A percentile compares a stretch with the other conserved stretches of the same genome.
Conservation (phyloP, 2,888 invertebrate genomes). For the Sympetrum striolatum region DNA sequence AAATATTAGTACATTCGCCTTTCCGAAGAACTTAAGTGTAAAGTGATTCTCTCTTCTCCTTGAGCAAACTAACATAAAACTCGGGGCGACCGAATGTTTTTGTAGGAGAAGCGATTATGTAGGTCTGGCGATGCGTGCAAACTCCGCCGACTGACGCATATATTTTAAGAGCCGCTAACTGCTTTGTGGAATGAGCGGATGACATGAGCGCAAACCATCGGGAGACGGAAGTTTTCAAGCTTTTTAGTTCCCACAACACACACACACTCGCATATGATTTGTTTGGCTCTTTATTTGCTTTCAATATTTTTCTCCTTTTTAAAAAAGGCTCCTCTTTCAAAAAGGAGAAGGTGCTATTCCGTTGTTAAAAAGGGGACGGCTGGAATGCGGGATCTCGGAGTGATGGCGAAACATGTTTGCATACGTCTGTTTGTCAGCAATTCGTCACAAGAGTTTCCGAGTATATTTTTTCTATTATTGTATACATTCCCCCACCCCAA, state of each 20-base stretch:
- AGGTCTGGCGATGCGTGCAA: not conserved
- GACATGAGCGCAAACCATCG: not conserved
- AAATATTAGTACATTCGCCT: not conserved
- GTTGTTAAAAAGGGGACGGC: not conserved
- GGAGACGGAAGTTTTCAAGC: not conserved
- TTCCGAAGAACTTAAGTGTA: not conserved
- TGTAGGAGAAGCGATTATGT: not conserved
- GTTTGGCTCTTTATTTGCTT: constrained; percentile 19
- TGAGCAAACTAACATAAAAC: constrained; percentile 4
- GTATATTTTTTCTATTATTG: not conserved
- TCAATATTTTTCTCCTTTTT: constrained; percentile 27
- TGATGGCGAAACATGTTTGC: not conserved
- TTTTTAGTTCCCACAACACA: constrained; percentile 2
- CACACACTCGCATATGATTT: not conserved
- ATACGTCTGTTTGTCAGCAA: not conserved
- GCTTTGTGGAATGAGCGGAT: not conserved
- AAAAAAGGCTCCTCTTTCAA: not conserved
- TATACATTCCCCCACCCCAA: not conserved
- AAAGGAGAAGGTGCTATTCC: not conserved
- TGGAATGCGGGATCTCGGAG: not conserved
- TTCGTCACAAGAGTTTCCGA: not conserved
- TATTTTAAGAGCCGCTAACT: constrained; percentile 12
- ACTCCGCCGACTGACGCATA: not conserved
- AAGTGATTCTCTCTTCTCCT: constrained; percentile 27
- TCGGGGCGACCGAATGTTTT: not conserved